These are phyloP conservation scores for Sitta carolinensis DNA, from an alignment of 2,797 vertebrate genomes.

Conservation along the genomic window DNA sequence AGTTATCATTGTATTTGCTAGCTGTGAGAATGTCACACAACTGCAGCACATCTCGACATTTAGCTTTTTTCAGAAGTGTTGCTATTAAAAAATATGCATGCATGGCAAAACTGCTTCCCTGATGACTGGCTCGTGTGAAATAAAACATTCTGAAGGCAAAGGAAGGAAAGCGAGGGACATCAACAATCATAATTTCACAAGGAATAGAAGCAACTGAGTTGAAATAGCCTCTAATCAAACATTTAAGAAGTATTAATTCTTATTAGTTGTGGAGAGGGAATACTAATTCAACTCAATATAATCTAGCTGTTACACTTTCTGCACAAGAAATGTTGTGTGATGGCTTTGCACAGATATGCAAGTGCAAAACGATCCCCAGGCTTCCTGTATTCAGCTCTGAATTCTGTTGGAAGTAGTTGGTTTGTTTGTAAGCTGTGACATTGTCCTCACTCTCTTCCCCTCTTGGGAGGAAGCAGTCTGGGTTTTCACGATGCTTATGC, in stretches of 20 bases:
- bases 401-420: background rate
- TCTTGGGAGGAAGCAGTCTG: background rate
- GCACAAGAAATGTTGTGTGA: background rate
- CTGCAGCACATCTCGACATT: background rate
- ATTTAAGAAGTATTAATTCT: background rate
- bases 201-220: background rate
- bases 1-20: background rate
- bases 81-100: background rate
- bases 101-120: background rate
- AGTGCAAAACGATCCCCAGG: background rate
- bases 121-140: background rate
- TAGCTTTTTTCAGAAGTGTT: conserved; percentile 7
- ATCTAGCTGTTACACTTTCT: background rate
- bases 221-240: background rate
- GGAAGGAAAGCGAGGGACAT: background rate
- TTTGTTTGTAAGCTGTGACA: background rate
- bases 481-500: background rate
- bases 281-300: background rate
- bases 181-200: background rate
- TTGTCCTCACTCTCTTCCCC: rapidly evolving
- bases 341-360: background rate
- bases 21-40: conserved; percentile 14
- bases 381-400: background rate
- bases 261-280: background rate
- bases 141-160: background rate